A percentile compares a stretch with the other conserved stretches of the same genome.
Conservation (phyloP, 2,113 vertebrate genomes). For the Hippopotamus amphibius region DNA sequence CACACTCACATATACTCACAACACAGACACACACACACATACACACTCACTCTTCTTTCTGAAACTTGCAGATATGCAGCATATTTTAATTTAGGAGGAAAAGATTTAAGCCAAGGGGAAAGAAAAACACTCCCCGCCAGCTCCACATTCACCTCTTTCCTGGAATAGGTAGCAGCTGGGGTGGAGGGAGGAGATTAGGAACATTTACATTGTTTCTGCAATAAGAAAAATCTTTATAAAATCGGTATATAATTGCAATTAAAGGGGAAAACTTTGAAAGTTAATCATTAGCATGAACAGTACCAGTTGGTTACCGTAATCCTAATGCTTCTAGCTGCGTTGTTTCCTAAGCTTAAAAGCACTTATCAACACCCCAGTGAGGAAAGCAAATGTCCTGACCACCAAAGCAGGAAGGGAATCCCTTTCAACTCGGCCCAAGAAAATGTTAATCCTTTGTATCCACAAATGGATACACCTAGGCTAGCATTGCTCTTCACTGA, state of each 20-base stretch:
- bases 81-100: neutral
- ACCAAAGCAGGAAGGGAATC: neutral
- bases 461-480: accelerated
- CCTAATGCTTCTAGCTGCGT: neutral
- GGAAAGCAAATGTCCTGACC: neutral
- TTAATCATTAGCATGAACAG: neutral
- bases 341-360: neutral
- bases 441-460: neutral
- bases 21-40: neutral
- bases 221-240: neutral
- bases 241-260: neutral
- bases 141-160: neutral
- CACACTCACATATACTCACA: neutral
- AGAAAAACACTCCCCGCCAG: neutral
- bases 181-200: accelerated
- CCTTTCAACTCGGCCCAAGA: neutral
- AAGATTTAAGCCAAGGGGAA: neutral
- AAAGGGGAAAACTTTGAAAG: neutral
- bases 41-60: neutral
- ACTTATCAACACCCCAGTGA: neutral
- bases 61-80: neutral
- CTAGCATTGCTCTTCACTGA: neutral
- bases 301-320: neutral
- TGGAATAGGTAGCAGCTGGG: neutral
- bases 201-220: neutral